Evolutionary conservation across 2,113 vertebrate genomes (phyloP), one percentile per base, ranked within the genome.

Genomic region (Geococcyx californianus): DNA sequence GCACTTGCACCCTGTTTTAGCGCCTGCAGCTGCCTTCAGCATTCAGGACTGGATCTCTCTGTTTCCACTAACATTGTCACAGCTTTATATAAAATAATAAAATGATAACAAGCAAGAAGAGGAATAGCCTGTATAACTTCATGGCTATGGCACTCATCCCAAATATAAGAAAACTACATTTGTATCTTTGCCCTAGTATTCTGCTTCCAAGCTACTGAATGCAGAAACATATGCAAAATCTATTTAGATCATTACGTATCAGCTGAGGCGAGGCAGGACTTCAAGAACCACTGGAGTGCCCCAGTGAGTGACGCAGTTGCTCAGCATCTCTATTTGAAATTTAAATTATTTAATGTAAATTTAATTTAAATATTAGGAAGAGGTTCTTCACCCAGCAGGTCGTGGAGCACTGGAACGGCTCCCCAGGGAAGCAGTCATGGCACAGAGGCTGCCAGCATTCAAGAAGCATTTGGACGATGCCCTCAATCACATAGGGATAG

Each of bases 1-100:
- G 42, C 20, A 60, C 9, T 36, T 2, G 0, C 33, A 38, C 18
- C n/a, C 40, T 0, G 0, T 62, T 56, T 45, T n/a, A 49, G 29
- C 0, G 1, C n/a, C 66, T 44, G 42, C 69, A 83, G 40, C 69
- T 86, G 44, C 62, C 49, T 60, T 59, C 10, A 73, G 45, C n/a
- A 23, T 23, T 70, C 6, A 0, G 18, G 13, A 66, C 4, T 18
- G 33, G 10, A 56, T 33, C 12, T 29, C 45, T 55, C 62, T 60
- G 2, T 33, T 44, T 68, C 75, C 52, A 54, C 52, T 54, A 54
- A 29, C 52, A 26, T 54, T 54, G 26, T 58, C 66, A 52, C 11
- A 14, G 45, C 56, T 70, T 69, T 29, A 88, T 4, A 23, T 5
- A 52, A 86, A 86, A 80, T 42, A 66, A 73, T 24, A 23, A 47